Percentiles rank a stretch among this genome's conserved stretches.
Conservation (phyloP, 2,888 invertebrate species). For the Crematogaster levior region DNA sequence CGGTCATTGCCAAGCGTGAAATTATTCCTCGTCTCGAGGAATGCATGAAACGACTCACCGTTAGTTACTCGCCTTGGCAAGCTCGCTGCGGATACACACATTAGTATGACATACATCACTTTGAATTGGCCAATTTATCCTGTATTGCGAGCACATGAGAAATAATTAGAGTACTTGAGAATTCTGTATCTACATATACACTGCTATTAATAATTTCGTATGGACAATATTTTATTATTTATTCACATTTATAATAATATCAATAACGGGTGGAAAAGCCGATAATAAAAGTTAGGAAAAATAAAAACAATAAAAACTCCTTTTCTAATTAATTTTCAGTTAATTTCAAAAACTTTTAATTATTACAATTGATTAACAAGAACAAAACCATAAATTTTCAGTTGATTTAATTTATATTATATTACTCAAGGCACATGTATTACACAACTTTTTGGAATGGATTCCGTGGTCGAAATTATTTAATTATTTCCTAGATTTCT, state of each 20-base stretch:
- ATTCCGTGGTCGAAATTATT: too few relatives aligned
- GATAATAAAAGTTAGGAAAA: not conserved
- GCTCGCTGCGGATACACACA: conserved; percentile 17
- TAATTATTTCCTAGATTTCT: too few relatives aligned
- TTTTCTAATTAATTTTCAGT: conserved; percentile 3
- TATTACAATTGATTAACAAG: not conserved
- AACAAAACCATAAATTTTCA: not conserved
- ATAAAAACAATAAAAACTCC: not conserved
- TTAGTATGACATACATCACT: conserved; percentile 13
- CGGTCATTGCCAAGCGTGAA: conserved; percentile 38
- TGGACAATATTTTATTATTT: conserved; percentile 12
- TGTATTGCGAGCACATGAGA: not conserved
- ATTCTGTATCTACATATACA: not conserved
- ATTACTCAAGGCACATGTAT: too few relatives aligned
- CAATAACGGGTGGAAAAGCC: not conserved
- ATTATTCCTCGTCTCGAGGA: conserved; percentile 37
- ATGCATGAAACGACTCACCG: conserved; percentile 3
- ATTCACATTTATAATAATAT: not conserved
- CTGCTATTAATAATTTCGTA: not conserved
- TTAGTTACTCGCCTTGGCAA: conserved; percentile 18
- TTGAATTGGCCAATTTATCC: conserved; percentile 26
- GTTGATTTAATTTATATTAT: not conserved
- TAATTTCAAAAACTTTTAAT: not conserved
- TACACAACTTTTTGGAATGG: too few relatives aligned
- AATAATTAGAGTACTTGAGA: not conserved